Base-by-base conservation (phyloP, 2,888 invertebrate species). In the Stramonita haemastoma region DNA sequence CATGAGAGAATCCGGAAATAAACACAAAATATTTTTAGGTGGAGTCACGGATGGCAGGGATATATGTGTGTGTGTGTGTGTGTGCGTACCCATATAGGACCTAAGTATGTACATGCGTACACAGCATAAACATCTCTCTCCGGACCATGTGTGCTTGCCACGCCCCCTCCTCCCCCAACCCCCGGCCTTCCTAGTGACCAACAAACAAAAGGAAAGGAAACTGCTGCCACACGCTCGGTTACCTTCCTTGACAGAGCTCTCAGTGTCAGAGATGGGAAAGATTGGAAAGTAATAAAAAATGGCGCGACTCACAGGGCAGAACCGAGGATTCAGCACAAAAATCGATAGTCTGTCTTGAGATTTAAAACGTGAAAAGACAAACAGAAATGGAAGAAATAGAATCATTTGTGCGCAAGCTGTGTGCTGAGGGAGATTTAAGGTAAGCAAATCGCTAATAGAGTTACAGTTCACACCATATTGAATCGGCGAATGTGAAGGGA, bases 311-410 rank as follows among this genome's bases (percentile, higher is more conserved):
- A 60, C 5, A 32, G 57, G 29, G 19, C n/a, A 86, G 32, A 32
- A 57, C 11, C 13, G 29, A 2, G 86, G 29, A 56, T 85, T 36
- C 36, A 57, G 57, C 29, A 36, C 26, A 57, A 85, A 85, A 56
- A 85, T 85, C 57, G 29, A 57, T 85, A 57, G 56, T 56, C 19
- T 36, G 56, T 56, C 29, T 36, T 57, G 29, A 57, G 17, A 56
- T 85, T 13, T 56, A 17, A n/a, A 57, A 57, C 29, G 26, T 17
- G 22, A 86, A 57, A 17, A 86, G 34, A 86, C 57, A 22, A 34
- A 34, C 22, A 83, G 34, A 84, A 56, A 89, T 89, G 89, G 89
- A 89, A 22, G 85, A 89, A 84, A 89, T 89, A 26, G 89, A 89
- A 66, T 17, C 56, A 17, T 89, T 89, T 32, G 89, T 89, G 46